Percentiles rank a stretch among this genome's conserved stretches.
These are phyloP conservation scores for Sula dactylatra DNA, from an alignment of 2,113 vertebrate species.

Conservation along the genomic window DNA sequence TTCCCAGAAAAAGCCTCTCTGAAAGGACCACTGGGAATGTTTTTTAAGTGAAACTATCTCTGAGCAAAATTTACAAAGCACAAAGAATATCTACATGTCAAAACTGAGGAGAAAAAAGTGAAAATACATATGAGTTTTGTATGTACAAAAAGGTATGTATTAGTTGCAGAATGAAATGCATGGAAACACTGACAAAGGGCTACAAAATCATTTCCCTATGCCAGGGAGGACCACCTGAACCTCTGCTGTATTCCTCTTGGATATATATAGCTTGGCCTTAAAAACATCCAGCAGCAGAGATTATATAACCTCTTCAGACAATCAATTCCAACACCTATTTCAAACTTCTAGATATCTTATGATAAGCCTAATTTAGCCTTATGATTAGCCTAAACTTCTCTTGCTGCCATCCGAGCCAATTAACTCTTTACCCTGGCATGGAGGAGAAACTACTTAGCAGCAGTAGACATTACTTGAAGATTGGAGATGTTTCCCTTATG, in stretches of 20 bases:
- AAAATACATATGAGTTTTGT: neutral
- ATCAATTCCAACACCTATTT: neutral
- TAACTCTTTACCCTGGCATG: neutral
- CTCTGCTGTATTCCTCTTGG: neutral
- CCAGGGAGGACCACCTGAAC: neutral
- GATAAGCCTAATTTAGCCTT: neutral
- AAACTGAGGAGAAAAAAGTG: neutral
- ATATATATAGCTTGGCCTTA: neutral
- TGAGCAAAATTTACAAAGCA: neutral
- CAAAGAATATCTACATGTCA: neutral
- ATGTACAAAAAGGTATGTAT: fast-evolving
- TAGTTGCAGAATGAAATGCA: neutral
- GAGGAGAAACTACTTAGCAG: neutral
- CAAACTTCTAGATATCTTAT: neutral
- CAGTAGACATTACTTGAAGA: neutral
- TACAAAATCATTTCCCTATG: neutral
- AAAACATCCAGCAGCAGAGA: neutral
- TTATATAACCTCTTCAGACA: neutral
- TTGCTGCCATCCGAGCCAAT: neutral
- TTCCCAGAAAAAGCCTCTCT: neutral
- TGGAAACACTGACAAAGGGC: neutral
- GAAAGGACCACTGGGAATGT: neutral
- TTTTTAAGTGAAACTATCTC: neutral
- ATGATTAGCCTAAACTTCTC: neutral
- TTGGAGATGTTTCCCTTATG: neutral